Evolutionary conservation across 2,888 invertebrate species (phyloP), one percentile per base, ranked within the genome.

Genomic region (Chalcosyrphus nemorum): DNA sequence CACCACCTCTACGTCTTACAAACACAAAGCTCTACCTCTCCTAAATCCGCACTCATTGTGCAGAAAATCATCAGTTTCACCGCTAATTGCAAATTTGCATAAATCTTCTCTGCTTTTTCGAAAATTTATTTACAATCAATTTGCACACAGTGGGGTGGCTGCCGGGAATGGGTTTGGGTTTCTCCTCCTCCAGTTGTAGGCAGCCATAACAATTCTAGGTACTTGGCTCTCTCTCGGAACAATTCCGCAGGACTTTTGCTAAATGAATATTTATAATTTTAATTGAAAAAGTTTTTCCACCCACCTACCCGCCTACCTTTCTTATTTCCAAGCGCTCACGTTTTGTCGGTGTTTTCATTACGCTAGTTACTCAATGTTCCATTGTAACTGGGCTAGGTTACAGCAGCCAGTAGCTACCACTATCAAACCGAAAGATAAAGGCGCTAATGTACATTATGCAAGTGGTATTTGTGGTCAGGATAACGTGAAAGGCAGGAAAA

Each of bases 231-330:
- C 52, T 52, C 47, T 29, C 27, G 56, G 63, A 74, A 75, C 80
- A 65, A 75, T 65, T 75, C 65, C 65, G 65, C 59, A 75, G 84
- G 75, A 80, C 70, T 80, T 75, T 41, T 75, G 63, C 84, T 75
- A 84, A 84, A 84, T 84, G 84, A 84, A 84, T 84, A 84, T 84
- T 84, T 84, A 84, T 84, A 84, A 84, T 84, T 84, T 84, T 84
- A 84, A 84, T 84, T 84, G 84, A 80, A 84, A 84, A 84, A 84
- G 43, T 84, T 84, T 80, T 70, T 7, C 47, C n/a, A n/a, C 29
- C 41, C 54, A 66, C 50, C 24, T 24, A 47, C 21, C 52, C n/a
- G n/a, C n/a, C n/a, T n/a, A 9, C 43, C 29, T 47, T 45, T 66
- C 21, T 38, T 41, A 17, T 50, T 63, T 47, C 54, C n/a, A n/a